A percentile compares a stretch with the other conserved stretches of the same genome.
Evolutionary conservation across 2,113 vertebrate genomes (phyloP).

Genomic region (Pitta sordida): DNA sequence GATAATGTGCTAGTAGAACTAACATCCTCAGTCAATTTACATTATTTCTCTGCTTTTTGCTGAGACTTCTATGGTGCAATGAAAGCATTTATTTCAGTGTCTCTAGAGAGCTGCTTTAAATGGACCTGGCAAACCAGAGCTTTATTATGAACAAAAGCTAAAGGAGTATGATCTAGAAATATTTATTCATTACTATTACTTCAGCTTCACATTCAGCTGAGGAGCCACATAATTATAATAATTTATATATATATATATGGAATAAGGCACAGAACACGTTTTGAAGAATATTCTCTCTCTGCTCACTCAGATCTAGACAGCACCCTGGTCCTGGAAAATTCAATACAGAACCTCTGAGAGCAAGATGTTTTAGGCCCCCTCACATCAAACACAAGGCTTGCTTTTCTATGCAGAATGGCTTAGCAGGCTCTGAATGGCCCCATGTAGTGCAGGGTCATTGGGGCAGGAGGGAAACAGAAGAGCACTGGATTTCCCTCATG

Average conservation of each 20-base stretch:
- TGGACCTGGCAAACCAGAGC: slow-evolving; percentile 1
- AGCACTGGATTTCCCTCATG: accelerated
- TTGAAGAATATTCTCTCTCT: slow-evolving; percentile 17
- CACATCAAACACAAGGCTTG: background rate
- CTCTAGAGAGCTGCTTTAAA: slow-evolving; percentile 3
- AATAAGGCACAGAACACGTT: background rate
- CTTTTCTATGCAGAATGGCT: background rate
- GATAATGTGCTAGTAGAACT: background rate
- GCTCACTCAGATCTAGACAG: background rate
- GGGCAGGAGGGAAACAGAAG: background rate
- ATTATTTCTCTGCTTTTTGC: slow-evolving; percentile 24
- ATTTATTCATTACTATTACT: slow-evolving; percentile 9
- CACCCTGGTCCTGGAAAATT: background rate
- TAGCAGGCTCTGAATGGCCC: background rate
- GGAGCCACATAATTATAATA: background rate
- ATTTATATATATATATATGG: background rate
- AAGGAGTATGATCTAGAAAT: slow-evolving; percentile 10
- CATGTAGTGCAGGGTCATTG: accelerated
- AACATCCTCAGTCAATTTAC: slow-evolving; percentile 14
- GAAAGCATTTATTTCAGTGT: slow-evolving; percentile 19
- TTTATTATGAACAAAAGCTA: slow-evolving; percentile 48
- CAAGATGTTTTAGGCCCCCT: background rate
- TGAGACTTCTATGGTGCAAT: background rate
- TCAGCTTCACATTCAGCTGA: background rate
- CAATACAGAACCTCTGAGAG: background rate